Base-by-base conservation (phyloP, 2,113 vertebrate genomes). In the Phoenicopterus ruber region DNA sequence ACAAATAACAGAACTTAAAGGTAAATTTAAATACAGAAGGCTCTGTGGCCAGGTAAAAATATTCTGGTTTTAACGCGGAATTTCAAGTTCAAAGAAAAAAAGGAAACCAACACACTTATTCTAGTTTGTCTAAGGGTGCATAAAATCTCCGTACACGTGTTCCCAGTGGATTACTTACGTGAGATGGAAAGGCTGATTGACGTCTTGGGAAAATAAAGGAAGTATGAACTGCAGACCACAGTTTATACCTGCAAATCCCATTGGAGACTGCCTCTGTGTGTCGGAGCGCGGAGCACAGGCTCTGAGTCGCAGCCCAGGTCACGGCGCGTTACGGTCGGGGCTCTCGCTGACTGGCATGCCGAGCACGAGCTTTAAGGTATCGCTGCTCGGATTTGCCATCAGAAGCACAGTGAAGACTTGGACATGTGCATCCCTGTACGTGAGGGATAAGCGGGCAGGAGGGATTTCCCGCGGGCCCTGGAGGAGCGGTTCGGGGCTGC, bases 301-400 rank as follows among this genome's bases (percentile, higher is more conserved):
- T 18, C 70, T 0, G 6, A 6, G 31, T 7, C 8, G 10, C 36
- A 20, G 46, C 8, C 13, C 24, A 4, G 38, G 40, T 13, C n/a
- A 4, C 2, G 63, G 18, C 24, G 59, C 4, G 2, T 13, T 28
- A 10, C 1, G 6, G 46, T 7, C 6, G 2, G 17, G 66, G 21
- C 29, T 47, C n/a, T 46, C 22, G 1, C 31, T 8, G 17, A 7
- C 31, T 15, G 29, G n/a, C 8, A 2, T 6, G 34, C 26, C 7
- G 11, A 44, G 67, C n/a, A 9, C 22, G 6, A 9, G 28, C 13
- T 9, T 49, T 15, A 9, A 11, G 26, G 19, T 38, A 4, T 17
- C 17, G 0, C 28, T 21, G 4, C 74, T 46, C 44, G 2, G 25
- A 6, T 47, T 32, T 28, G 36, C 34, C 52, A 7, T 21, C 36